Evolutionary conservation across 2,888 invertebrate genomes (phyloP).

Genomic region (Phengaris arion): DNA sequence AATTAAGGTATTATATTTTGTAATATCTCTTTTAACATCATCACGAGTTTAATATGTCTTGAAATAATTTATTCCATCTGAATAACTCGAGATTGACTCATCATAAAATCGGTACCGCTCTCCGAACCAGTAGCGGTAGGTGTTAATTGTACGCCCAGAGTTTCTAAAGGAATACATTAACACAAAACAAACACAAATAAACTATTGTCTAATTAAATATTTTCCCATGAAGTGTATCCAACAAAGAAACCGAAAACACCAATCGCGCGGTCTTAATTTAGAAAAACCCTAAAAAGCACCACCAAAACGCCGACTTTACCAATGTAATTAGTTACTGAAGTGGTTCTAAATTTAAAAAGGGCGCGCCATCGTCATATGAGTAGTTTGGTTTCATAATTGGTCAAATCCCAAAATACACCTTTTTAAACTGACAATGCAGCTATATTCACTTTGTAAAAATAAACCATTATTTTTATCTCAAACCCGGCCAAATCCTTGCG

Average conservation of each 20-base stretch:
- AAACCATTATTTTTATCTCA: no score
- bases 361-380: slow-evolving; percentile 47
- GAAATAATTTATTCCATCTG: slow-evolving; percentile 36
- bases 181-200: slow-evolving; percentile 78
- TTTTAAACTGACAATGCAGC: no score
- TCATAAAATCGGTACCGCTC: slow-evolving; percentile 58
- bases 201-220: slow-evolving; percentile 79
- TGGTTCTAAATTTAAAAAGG: slow-evolving; percentile 61
- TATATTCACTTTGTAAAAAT: no score
- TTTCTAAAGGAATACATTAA: slow-evolving; percentile 63
- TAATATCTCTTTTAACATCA: slow-evolving; percentile 4
- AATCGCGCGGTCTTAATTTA: slow-evolving; percentile 54
- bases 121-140: slow-evolving; percentile 64
- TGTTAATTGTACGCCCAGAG: slow-evolving; percentile 50
- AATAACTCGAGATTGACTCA: slow-evolving; percentile 60
- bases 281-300: slow-evolving; percentile 43
- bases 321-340: slow-evolving; percentile 36
- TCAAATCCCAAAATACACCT: no score
- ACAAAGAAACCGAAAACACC: slow-evolving; percentile 62
- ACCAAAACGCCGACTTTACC: slow-evolving; percentile 69
- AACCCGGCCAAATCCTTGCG: no score
- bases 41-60: slow-evolving; percentile 31
- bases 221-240: slow-evolving; percentile 68
- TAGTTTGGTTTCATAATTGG: no score
- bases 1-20: background rate